phyloP scores from a whole-genome alignment of 1,140 invertebrate species.

The Drosophila melanica region DNA sequence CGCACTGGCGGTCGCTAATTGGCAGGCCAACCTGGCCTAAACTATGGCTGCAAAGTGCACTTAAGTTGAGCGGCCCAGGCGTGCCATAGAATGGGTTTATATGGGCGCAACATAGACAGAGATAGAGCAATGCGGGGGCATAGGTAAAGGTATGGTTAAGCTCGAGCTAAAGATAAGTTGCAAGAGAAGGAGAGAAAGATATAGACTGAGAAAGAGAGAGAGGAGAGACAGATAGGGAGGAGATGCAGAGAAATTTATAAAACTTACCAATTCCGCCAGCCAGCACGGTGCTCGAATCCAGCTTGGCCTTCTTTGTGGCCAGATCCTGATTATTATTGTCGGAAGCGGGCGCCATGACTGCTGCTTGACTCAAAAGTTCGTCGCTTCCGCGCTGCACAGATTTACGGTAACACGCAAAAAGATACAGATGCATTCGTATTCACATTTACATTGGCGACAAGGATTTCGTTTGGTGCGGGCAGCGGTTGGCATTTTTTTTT shows the following conservation, averaged over 20 bases:
- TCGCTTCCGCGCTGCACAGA: constrained; percentile 94
- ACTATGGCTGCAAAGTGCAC: constrained; percentile 60
- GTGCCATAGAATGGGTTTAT: constrained; percentile 49
- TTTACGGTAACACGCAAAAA: constrained; percentile 20
- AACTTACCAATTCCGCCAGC: constrained; percentile 84
- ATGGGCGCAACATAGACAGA: background rate
- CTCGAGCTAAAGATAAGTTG: constrained; percentile 16
- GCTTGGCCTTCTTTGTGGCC: constrained; percentile 95
- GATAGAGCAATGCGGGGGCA: constrained; percentile 7
- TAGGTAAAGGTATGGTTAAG: constrained; percentile 30
- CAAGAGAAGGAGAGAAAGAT: constrained; percentile 13
- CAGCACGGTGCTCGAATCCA: constrained; percentile 83
- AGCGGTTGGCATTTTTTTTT: constrained; percentile 13
- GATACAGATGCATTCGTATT: constrained; percentile 23
- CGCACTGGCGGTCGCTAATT: constrained; percentile 53
- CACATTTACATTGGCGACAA: constrained; percentile 19
- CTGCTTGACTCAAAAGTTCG: constrained; percentile 96
- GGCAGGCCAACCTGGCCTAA: constrained; percentile 40
- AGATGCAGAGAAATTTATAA: constrained; percentile 21
- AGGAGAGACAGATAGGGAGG: background rate
- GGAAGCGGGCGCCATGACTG: constrained; percentile 96
- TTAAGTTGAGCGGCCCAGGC: constrained; percentile 55
- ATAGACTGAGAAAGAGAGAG: background rate
- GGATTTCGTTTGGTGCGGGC: constrained; percentile 30
- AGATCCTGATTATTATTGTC: constrained; percentile 96